Percentiles rank a stretch among this genome's conserved stretches.
Conservation (phyloP, 2,888 invertebrate genomes). For the Eumacrocentrus americanus region DNA sequence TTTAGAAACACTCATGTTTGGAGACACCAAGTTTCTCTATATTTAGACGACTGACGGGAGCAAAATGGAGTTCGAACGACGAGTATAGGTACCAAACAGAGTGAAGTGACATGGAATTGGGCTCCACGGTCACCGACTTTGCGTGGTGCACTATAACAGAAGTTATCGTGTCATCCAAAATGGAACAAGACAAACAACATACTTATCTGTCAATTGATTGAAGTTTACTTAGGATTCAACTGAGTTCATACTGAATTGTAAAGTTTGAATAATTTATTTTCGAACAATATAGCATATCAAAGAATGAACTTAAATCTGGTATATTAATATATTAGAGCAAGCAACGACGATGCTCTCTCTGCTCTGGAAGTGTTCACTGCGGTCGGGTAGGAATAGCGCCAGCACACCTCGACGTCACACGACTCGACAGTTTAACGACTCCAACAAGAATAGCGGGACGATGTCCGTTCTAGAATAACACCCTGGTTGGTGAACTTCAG, state of each 20-base stretch:
- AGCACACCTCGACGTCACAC: conserved; percentile 36
- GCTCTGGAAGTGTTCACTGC: neutral
- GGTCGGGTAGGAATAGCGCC: neutral
- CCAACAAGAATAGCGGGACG: conserved; percentile 42
- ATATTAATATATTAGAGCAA: neutral
- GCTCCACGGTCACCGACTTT: too few species aligned
- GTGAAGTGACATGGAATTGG: conserved; percentile 1
- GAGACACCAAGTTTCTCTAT: conserved; percentile 34
- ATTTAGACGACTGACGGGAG: conserved; percentile 39
- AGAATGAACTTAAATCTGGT: neutral
- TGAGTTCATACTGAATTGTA: too few species aligned
- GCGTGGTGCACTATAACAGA: too few species aligned
- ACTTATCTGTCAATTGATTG: too few species aligned
- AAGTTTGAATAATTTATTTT: too few species aligned
- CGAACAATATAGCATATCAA: too few species aligned
- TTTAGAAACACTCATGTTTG: conserved; percentile 32
- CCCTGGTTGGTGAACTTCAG: conserved; percentile 9
- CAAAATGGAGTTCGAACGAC: conserved; percentile 38
- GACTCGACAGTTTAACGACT: conserved; percentile 46
- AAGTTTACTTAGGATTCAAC: too few species aligned
- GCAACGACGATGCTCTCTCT: neutral
- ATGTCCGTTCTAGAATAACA: conserved; percentile 44
- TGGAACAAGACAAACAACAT: too few species aligned
- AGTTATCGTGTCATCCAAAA: too few species aligned
- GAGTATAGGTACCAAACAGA: conserved; percentile 12